These are phyloP conservation scores for Perognathus longimembris DNA, from an alignment of 2,113 vertebrate genomes.

Conservation along the genomic window DNA sequence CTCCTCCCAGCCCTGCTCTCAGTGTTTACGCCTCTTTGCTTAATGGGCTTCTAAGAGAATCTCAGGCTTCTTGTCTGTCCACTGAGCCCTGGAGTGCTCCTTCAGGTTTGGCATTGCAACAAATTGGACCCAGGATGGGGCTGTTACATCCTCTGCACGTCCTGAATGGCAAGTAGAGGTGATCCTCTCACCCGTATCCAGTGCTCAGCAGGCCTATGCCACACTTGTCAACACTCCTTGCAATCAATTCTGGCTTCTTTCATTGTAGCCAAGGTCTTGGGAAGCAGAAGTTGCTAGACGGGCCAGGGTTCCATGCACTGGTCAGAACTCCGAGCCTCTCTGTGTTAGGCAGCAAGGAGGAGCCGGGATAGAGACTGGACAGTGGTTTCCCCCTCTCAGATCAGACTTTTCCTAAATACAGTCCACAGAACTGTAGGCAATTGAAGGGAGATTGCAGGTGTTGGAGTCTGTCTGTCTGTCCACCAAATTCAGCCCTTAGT, in stretches of 20 bases:
- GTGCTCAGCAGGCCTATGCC: background rate
- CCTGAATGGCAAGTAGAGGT: no score
- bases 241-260: background rate
- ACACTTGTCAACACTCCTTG: background rate
- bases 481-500: no score
- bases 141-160: background rate
- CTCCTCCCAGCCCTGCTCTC: background rate
- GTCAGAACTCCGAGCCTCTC: background rate
- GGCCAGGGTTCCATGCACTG: no score
- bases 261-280: background rate
- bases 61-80: no score
- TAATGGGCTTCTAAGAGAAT: background rate
- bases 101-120: background rate
- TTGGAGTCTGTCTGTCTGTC: no score
- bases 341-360: background rate
- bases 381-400: background rate
- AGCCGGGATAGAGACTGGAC: no score
- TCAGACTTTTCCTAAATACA: background rate
- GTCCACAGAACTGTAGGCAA: background rate
- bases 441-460: fast-evolving
- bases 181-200: background rate
- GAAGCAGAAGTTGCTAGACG: background rate
- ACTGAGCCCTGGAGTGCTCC: background rate
- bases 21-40: constrained; percentile 25
- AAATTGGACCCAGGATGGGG: background rate